These are phyloP conservation scores for Chionomys nivalis DNA, from an alignment of 2,113 vertebrate genomes.

Conservation along the genomic window DNA sequence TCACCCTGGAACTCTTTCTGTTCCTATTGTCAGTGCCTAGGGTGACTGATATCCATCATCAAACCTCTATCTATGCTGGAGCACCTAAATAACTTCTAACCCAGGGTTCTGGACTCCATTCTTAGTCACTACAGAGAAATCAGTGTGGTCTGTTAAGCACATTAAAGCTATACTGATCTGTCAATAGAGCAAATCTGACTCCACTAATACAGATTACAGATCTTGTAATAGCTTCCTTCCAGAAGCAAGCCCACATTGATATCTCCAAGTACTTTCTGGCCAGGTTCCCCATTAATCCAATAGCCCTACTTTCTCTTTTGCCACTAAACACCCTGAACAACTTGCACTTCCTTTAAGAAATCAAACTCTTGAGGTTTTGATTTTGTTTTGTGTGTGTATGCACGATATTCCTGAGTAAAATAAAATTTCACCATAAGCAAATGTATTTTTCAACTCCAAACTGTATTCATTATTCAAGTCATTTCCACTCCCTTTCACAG, in stretches of 20 bases:
- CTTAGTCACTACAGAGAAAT: not conserved
- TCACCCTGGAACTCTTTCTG: not conserved
- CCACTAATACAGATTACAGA: not conserved
- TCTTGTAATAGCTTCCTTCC: not conserved
- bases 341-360: not conserved
- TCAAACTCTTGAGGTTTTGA: not conserved
- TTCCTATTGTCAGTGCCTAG: not conserved
- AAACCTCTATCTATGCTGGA: not conserved
- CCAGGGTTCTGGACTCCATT: not conserved
- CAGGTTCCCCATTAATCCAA: not conserved
- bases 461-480: not conserved
- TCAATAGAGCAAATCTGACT: conserved; percentile 28
- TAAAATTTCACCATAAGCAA: conserved; percentile 30
- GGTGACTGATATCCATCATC: not conserved
- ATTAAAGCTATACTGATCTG: not conserved
- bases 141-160: conserved; percentile 25
- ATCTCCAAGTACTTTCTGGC: not conserved
- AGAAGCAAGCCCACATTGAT: not conserved
- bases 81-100: not conserved
- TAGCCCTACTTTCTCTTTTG: not conserved
- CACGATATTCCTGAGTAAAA: conserved; percentile 37
- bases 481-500: not conserved
- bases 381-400: not conserved
- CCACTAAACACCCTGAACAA: not conserved
- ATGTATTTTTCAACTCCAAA: not conserved